Base-by-base conservation (phyloP, 2,113 vertebrate genomes). In the Brachyhypopomus gauderio region DNA sequence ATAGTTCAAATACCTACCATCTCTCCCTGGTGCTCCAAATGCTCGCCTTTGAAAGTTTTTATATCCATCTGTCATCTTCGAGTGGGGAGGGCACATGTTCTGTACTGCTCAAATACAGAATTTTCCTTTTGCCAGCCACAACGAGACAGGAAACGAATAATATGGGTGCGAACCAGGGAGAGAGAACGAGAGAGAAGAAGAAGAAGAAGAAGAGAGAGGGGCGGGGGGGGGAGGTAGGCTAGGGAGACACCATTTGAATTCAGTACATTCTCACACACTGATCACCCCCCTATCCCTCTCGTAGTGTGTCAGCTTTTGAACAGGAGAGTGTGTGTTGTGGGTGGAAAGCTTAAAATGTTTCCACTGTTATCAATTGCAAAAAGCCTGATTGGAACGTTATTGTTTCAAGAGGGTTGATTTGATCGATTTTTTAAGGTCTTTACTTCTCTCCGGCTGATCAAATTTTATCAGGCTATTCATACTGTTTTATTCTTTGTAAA, bases 61-160 rank as follows among this genome's bases (percentile, higher is more conserved):
- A 98, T 97, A 98, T 96, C 98, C 96, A 98, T 99, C 98, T 98
- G 97, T 98, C 96, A 97, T 98, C 96, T 97, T 94, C 93, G 91
- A 96, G 96, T 95, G 94, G 95, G 95, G 96, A 97, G 97, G 96
- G 96, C 95, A 95, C 96, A 95, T 95, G 96, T 95, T 96, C 95
- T 95, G 94, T 95, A 96, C 96, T 92, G 95, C 96, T 97, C 97
- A 97, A 97, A 96, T 97, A 98, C 95, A 94, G 93, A 95, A 95
- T 93, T 95, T 95, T 95, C 94, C 95, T 89, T 96, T 94, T 95
- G 94, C 95, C 95, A 90, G 95, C 93, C 91, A 95, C 95, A 94
- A 93, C 93, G 94, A 95, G 95, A 95, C 94, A 94, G 95, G 95
- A 95, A 94, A 88, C 92, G 93, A 95, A 95, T 95, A 94, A 94